A percentile compares a stretch with the other conserved stretches of the same genome.
These are phyloP conservation scores for Augiades crinisus DNA, from an alignment of 2,888 invertebrate genomes.

Conservation along the genomic window DNA sequence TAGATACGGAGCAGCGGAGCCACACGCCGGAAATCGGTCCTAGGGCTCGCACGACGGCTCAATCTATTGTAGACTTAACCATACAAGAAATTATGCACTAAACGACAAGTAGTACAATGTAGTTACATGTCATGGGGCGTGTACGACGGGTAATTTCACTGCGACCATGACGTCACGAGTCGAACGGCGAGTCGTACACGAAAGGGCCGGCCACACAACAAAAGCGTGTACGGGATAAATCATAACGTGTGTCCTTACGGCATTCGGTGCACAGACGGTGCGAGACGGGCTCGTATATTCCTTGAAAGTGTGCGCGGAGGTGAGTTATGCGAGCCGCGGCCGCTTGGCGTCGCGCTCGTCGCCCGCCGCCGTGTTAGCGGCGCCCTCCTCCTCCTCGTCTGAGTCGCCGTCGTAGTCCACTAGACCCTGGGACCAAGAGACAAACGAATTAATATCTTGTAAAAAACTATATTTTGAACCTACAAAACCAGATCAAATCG, in stretches of 20 bases:
- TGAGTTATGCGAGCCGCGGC: slow-evolving; percentile 88
- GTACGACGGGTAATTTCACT: too few species aligned
- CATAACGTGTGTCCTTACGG: slow-evolving; percentile 20
- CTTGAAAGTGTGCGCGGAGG: slow-evolving; percentile 50
- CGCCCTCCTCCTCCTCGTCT: slow-evolving; percentile 92
- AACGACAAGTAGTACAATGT: too few species aligned
- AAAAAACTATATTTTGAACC: too few species aligned
- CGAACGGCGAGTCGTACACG: neutral
- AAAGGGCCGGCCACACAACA: too few species aligned
- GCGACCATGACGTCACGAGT: neutral
- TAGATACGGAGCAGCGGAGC: too few species aligned
- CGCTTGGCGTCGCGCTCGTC: slow-evolving; percentile 85
- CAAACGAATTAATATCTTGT: neutral
- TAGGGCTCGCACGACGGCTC: too few species aligned
- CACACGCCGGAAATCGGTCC: too few species aligned
- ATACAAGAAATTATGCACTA: too few species aligned
- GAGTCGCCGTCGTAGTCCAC: slow-evolving; percentile 99
- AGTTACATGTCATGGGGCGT: too few species aligned
- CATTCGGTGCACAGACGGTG: slow-evolving; percentile 50
- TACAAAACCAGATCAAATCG: too few species aligned
- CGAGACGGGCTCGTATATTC: slow-evolving; percentile 56
- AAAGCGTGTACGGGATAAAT: neutral
- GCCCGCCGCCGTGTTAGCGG: slow-evolving; percentile 33
- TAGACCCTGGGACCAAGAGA: slow-evolving; percentile 83
- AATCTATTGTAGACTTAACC: too few species aligned